Base-by-base conservation (phyloP, 1,140 invertebrate genomes). In the Varroa destructor region DNA sequence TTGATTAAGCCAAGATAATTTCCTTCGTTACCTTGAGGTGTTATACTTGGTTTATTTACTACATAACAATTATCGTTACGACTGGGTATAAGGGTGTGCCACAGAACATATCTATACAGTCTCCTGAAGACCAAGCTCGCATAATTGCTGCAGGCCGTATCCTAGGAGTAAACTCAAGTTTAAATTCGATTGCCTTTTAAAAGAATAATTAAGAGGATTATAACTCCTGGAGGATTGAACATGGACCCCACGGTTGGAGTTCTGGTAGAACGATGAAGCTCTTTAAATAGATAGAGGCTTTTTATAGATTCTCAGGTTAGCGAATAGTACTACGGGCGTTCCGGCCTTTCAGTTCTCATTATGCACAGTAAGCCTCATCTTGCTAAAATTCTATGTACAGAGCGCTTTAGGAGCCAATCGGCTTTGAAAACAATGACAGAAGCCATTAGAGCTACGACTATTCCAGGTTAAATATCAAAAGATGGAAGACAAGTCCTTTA, bases 181-280 rank as follows among this genome's bases (percentile, higher is more conserved):
- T 96, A 0, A 97, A 85, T 76, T 80, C 80, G 0, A 93, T 94
- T 90, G 82, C 91, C 55, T 94, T 93, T 75, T 84, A 92, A 0
- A 81, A 91, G 46, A 91, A 91, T 0, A 91, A 94, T 80, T 84
- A 82, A 55, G 81, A 84, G 51, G 93, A 97, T 77, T 97, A 92
- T 77, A 89, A 97, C 77, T 81, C 87, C 43, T 97, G 94, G 94
- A 83, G 85, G 10, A 76, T 87, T 42, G 79, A 82, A 58, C 72
- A 57, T 72, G 84, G 84, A 5, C 82, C 82, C 1, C 74, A 67
- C 3, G 87, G 87, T 55, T 88, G 87, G 89, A 85, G 85, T 36
- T 92, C 88, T 76, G 80, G 84, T 4, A 85, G 88, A 1, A 82
- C 88, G 0, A 77, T 88, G 5, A 89, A 89, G 1, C 94, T 93